These are phyloP conservation scores for Siderastrea radians DNA, from an alignment of 92 coral and sea anemone genomes.

Conservation along the genomic window DNA sequence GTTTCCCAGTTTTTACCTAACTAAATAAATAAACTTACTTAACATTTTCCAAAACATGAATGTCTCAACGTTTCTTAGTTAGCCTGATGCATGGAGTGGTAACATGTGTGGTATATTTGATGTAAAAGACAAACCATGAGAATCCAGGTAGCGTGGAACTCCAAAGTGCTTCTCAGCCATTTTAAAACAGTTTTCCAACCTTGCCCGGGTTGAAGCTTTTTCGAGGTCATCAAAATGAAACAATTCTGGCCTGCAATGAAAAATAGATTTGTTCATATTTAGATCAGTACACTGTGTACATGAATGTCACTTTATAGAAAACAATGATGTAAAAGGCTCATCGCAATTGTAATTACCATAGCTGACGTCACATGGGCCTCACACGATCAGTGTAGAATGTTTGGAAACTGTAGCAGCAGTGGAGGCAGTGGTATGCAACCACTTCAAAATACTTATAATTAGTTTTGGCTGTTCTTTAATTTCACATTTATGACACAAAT, in stretches of 20 bases:
- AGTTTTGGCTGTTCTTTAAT: no score
- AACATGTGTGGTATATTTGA: background rate
- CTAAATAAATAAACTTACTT: no score
- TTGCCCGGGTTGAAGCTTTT: slow-evolving; percentile 56
- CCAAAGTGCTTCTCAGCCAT: slow-evolving; percentile 82
- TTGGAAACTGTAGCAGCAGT: no score
- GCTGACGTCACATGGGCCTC: no score
- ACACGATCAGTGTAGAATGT: no score
- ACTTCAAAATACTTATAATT: no score
- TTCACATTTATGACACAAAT: no score
- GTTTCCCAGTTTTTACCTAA: no score
- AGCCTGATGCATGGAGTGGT: background rate
- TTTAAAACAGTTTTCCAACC: slow-evolving; percentile 85
- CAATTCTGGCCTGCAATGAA: slow-evolving; percentile 69
- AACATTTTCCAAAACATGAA: background rate
- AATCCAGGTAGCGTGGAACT: slow-evolving; percentile 87
- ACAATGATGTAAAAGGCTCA: no score
- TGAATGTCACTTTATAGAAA: background rate
- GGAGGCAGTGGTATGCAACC: no score
- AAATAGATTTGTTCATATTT: background rate
- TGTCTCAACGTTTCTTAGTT: no score
- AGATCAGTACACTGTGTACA: background rate
- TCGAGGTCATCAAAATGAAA: slow-evolving; percentile 75
- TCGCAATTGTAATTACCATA: no score
- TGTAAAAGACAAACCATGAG: slow-evolving; percentile 68